phyloP scores from a whole-genome alignment of 2,888 invertebrate species.

The Marronus borbonicus region DNA sequence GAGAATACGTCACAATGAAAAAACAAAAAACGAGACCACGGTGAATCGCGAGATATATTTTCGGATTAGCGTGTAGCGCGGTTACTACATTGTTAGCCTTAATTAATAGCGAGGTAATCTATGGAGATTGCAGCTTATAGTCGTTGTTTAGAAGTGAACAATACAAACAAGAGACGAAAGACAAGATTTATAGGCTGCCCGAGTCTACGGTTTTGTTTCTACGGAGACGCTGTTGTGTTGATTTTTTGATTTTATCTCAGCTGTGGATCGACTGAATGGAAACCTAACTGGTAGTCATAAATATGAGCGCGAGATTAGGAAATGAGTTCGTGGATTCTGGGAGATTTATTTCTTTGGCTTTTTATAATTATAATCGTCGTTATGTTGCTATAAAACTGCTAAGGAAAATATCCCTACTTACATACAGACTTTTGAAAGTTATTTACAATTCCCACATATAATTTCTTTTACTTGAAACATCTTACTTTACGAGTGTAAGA shows the following conservation, averaged over 20 bases:
- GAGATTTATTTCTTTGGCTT: no score
- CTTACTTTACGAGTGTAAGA: no score
- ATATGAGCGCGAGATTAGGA: no score
- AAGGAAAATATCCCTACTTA: no score
- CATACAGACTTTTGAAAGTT: no score
- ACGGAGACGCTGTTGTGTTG: not conserved
- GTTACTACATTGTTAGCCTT: not conserved
- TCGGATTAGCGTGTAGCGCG: not conserved
- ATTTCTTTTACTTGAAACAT: no score
- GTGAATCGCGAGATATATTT: not conserved
- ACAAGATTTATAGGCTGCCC: not conserved
- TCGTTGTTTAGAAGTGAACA: slow-evolving; percentile 13
- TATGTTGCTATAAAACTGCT: no score
- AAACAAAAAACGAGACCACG: not conserved
- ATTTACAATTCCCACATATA: no score
- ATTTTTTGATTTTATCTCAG: not conserved
- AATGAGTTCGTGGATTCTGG: no score
- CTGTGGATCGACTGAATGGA: not conserved
- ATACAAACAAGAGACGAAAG: slow-evolving; percentile 11
- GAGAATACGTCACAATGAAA: no score
- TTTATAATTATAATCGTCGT: no score
- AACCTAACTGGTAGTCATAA: no score
- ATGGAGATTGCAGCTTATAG: slow-evolving; percentile 15
- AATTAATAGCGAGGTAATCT: slow-evolving; percentile 27
- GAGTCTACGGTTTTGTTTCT: not conserved